These are phyloP conservation scores for Acanthis flammea DNA, from an alignment of 2,797 vertebrate species.

Conservation along the genomic window DNA sequence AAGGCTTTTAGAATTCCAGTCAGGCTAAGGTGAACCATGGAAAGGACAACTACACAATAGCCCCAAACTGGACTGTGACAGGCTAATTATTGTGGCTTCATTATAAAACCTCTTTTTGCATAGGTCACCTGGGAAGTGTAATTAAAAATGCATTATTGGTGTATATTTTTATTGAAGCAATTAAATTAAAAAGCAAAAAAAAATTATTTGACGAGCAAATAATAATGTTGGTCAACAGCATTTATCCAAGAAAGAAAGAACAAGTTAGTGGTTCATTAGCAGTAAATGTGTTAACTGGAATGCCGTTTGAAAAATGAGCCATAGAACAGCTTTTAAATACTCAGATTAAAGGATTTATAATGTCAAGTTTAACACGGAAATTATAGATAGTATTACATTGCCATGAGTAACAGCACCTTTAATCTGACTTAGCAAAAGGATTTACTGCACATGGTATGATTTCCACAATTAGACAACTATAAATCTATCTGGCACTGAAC, in stretches of 20 bases:
- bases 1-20: constrained; percentile 87
- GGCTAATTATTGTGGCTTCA: constrained; percentile 96
- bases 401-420: constrained; percentile 82
- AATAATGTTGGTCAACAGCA: constrained; percentile 98
- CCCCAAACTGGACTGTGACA: constrained; percentile 95
- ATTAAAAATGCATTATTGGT: constrained; percentile 99
- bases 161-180: constrained; percentile 97
- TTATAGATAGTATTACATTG: constrained; percentile 82
- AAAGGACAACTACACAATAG: constrained; percentile 94
- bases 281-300: constrained; percentile 89
- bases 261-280: constrained; percentile 86
- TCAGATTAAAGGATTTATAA: constrained; percentile 97
- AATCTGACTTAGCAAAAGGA: constrained; percentile 80
- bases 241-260: constrained; percentile 90
- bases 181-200: constrained; percentile 98
- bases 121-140: constrained; percentile 97
- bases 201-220: constrained; percentile 90
- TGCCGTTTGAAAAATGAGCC: constrained; percentile 90
- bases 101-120: constrained; percentile 96
- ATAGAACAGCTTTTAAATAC: constrained; percentile 87
- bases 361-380: constrained; percentile 93
- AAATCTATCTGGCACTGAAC: background rate
- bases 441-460: constrained; percentile 61
- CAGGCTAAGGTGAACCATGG: constrained; percentile 85
- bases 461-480: constrained; percentile 53